Evolutionary conservation across 2,888 invertebrate genomes (phyloP).

Genomic region (Brassicogethes aeneus): DNA sequence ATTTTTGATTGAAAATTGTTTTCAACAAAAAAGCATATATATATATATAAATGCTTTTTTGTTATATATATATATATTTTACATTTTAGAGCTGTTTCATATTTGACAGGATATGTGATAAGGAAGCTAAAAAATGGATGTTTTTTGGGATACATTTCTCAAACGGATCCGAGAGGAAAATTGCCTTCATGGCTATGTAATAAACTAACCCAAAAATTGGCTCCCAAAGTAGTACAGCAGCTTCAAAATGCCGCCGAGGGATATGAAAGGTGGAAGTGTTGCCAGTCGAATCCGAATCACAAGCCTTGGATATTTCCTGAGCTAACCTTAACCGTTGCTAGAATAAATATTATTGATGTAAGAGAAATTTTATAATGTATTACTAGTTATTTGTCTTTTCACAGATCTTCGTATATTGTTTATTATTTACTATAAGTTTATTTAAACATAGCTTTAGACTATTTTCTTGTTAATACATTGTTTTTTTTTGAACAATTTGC

Average conservation of each 20-base stretch:
- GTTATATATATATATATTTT: neutral
- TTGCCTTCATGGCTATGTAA: conserved; percentile 87
- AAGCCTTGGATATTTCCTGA: conserved; percentile 88
- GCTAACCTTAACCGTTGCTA: conserved; percentile 59
- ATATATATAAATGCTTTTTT: too few species aligned
- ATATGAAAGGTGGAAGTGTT: conserved; percentile 75
- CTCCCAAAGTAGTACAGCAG: conserved; percentile 77
- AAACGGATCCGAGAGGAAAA: conserved; percentile 81
- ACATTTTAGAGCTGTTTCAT: conserved; percentile 48
- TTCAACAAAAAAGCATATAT: too few species aligned
- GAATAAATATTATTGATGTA: conserved; percentile 63
- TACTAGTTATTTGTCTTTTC: too few species aligned
- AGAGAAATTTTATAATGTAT: too few species aligned
- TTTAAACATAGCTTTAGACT: too few species aligned
- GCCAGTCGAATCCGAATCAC: conserved; percentile 58
- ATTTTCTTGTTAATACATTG: too few species aligned
- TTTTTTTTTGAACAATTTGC: too few species aligned
- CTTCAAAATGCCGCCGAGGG: conserved; percentile 73
- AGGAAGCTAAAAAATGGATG: conserved; percentile 55
- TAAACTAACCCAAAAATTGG: conserved; percentile 75
- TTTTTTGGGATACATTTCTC: conserved; percentile 79
- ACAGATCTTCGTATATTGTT: too few species aligned
- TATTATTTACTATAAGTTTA: too few species aligned
- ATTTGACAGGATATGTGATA: conserved; percentile 60
- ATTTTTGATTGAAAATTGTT: too few species aligned